These are phyloP conservation scores for Lacerta viridis DNA, from an alignment of 2,797 vertebrate species.

Conservation along the genomic window DNA sequence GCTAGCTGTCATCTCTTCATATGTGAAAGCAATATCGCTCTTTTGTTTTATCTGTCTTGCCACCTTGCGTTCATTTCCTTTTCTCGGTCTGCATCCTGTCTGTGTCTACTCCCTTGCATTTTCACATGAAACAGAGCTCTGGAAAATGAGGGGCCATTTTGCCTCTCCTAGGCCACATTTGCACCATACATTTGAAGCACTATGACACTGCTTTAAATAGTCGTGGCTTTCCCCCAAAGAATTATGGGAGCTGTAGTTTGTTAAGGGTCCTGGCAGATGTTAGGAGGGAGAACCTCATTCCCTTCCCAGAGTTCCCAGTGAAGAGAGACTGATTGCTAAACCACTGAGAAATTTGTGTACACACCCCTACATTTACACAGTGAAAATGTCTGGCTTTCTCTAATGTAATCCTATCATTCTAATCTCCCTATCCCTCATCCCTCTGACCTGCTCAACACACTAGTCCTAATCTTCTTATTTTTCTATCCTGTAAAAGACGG, in stretches of 20 bases:
- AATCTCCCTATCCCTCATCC: constrained; percentile 13
- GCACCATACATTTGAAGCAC: too few species aligned
- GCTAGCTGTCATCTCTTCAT: background rate
- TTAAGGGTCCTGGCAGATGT: too few species aligned
- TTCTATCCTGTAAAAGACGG: constrained; percentile 23
- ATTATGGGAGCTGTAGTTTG: too few species aligned
- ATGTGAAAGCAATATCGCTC: background rate
- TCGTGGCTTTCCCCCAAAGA: too few species aligned
- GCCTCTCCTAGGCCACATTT: background rate
- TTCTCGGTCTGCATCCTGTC: background rate
- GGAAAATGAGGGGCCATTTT: background rate
- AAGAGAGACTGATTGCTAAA: too few species aligned
- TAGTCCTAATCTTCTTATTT: constrained; percentile 24
- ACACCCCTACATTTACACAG: background rate
- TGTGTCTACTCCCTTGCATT: background rate
- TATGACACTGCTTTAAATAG: too few species aligned
- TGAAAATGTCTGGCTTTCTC: background rate
- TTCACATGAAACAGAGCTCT: background rate
- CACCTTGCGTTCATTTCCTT: background rate
- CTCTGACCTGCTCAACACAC: background rate
- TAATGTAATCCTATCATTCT: constrained; percentile 29
- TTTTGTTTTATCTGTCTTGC: background rate
- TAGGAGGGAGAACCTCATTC: too few species aligned
- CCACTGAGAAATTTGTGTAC: background rate
- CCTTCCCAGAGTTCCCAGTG: too few species aligned